phyloP scores from a whole-genome alignment of 1,140 invertebrate genomes.

The Drusus annulatus region DNA sequence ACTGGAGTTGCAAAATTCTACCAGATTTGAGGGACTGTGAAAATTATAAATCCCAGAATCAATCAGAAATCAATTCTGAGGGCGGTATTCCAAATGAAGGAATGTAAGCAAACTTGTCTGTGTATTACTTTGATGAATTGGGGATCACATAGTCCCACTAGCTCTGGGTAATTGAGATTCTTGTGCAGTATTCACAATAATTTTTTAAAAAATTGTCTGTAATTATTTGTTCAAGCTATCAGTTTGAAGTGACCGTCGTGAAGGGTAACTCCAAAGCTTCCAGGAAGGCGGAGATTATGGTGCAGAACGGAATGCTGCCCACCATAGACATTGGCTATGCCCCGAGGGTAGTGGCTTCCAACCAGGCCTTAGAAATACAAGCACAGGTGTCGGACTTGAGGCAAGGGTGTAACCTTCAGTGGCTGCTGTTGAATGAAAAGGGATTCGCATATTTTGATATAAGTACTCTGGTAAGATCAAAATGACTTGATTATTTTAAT shows the following conservation, averaged over 20 bases:
- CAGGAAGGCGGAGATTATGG: slow-evolving; percentile 28
- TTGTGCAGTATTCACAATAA: too few species aligned
- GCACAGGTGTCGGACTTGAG: slow-evolving; percentile 49
- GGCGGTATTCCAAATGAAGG: slow-evolving; percentile 49
- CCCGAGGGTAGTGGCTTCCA: slow-evolving; percentile 34
- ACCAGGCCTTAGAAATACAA: slow-evolving; percentile 48
- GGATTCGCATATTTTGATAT: slow-evolving; percentile 40
- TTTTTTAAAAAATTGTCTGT: too few species aligned
- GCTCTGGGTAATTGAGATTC: too few species aligned
- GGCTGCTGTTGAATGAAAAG: slow-evolving; percentile 44
- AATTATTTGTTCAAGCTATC: slow-evolving; percentile 51
- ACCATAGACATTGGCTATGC: slow-evolving; percentile 43
- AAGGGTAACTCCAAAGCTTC: slow-evolving; percentile 47
- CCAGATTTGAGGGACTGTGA: slow-evolving; percentile 44
- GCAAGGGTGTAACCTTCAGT: slow-evolving; percentile 46
- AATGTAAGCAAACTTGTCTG: slow-evolving; percentile 36
- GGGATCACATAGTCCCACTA: too few species aligned
- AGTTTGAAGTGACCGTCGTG: slow-evolving; percentile 42
- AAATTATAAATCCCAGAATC: slow-evolving; percentile 49
- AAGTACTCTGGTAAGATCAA: slow-evolving; percentile 33
- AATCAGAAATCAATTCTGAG: slow-evolving; percentile 50
- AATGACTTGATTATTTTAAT: too few species aligned
- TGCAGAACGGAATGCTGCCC: slow-evolving; percentile 51
- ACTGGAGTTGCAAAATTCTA: slow-evolving; percentile 48
- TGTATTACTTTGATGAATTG: too few species aligned